A percentile compares a stretch with the other conserved stretches of the same genome.
These are phyloP conservation scores for Lithosia quadra DNA, from an alignment of 2,888 invertebrate species.

Conservation along the genomic window DNA sequence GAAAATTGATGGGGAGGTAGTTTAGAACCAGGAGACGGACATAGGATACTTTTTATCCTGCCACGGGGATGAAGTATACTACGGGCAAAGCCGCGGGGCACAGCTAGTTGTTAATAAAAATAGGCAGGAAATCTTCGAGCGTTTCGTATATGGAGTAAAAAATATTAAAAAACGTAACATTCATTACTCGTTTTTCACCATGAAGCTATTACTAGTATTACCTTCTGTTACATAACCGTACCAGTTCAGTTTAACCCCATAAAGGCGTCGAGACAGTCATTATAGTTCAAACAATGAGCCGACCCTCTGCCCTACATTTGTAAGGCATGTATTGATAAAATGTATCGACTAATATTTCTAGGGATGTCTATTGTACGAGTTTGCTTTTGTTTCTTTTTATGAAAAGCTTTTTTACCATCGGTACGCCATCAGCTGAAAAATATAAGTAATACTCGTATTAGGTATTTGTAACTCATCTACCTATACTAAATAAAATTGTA, in stretches of 20 bases:
- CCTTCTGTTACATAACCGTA: slow-evolving; percentile 42
- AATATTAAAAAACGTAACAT: not conserved
- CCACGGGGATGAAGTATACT: too few species aligned
- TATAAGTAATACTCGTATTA: not conserved
- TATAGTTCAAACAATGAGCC: slow-evolving; percentile 43
- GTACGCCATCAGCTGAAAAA: not conserved
- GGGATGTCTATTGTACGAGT: slow-evolving; percentile 1
- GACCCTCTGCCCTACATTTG: slow-evolving; percentile 51
- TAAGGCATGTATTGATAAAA: slow-evolving; percentile 47
- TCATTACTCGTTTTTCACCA: slow-evolving; percentile 1
- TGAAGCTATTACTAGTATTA: slow-evolving; percentile 10
- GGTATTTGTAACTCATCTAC: too few species aligned
- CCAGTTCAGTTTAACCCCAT: slow-evolving; percentile 43
- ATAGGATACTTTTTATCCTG: too few species aligned
- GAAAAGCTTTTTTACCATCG: not conserved
- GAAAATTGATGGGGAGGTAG: too few species aligned
- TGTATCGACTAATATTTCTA: slow-evolving; percentile 28
- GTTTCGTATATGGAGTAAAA: not conserved
- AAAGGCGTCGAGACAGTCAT: slow-evolving; percentile 48
- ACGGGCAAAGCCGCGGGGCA: too few species aligned
- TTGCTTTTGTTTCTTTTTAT: not conserved
- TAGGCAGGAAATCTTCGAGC: too few species aligned
- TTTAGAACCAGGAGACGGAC: too few species aligned
- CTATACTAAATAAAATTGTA: too few species aligned
- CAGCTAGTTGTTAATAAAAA: too few species aligned